Conservation (phyloP, 1,140 invertebrate genomes). For the Trichogramma pretiosum region DNA sequence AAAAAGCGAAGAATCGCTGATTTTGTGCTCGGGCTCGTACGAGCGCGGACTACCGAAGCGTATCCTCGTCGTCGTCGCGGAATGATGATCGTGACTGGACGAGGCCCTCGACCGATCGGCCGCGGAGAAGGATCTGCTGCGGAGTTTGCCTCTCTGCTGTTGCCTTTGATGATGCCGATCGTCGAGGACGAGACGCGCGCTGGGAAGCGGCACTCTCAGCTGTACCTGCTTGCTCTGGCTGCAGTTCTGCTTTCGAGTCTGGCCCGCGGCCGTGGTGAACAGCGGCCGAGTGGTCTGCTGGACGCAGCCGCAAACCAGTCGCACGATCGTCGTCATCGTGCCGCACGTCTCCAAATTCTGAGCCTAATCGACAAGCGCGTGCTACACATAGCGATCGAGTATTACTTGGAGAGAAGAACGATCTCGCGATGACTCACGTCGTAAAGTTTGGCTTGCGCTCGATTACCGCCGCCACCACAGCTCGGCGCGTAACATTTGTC, state of each 20-base stretch:
- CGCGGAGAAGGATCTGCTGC: conserved; percentile 6
- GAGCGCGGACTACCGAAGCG: no score
- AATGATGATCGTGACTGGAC: no score
- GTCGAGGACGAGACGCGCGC: background rate
- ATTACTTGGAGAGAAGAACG: no score
- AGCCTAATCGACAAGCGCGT: no score
- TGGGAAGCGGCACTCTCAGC: conserved; percentile 11
- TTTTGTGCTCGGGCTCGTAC: background rate
- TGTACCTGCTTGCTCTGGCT: conserved; percentile 10
- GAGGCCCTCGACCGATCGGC: no score
- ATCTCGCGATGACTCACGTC: background rate
- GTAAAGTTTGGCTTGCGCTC: background rate
- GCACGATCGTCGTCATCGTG: conserved; percentile 26
- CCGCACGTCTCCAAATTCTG: conserved; percentile 24
- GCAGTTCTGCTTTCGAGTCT: conserved; percentile 16
- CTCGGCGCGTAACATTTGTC: no score
- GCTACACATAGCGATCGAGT: no score
- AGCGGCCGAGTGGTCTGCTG: conserved; percentile 24
- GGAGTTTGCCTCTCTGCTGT: background rate
- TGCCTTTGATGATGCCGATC: background rate
- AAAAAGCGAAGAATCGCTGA: background rate
- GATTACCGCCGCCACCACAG: background rate
- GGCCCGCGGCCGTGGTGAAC: conserved; percentile 22
- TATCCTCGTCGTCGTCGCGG: no score
- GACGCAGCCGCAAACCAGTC: conserved; percentile 25